These are phyloP conservation scores for Andrena marginata DNA, from an alignment of 2,888 invertebrate species.

Conservation along the genomic window DNA sequence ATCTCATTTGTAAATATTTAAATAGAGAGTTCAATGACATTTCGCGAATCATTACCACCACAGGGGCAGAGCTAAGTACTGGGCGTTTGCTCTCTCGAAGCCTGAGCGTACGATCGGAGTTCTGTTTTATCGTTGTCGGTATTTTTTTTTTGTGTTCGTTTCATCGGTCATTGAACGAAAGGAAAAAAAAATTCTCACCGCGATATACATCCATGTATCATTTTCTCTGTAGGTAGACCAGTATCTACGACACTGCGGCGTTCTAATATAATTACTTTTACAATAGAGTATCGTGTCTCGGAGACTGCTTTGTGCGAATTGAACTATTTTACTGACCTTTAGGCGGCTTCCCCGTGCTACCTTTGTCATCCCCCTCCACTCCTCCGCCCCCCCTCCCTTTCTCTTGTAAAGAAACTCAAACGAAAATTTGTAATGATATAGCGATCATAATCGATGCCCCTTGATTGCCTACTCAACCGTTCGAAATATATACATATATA, in stretches of 20 bases:
- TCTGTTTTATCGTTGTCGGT: neutral
- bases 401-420: constrained; percentile 6
- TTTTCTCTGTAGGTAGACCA: constrained; percentile 28
- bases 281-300: constrained; percentile 37
- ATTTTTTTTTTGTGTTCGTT: constrained; percentile 1
- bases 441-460: constrained; percentile 10
- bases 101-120: constrained; percentile 38
- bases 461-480: no score
- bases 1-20: constrained; percentile 79
- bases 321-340: constrained; percentile 49
- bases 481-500: no score
- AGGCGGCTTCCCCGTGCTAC: constrained; percentile 55
- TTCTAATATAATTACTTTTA: constrained; percentile 54
- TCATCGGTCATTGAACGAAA: constrained; percentile 43
- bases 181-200: constrained; percentile 26
- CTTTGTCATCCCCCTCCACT: constrained; percentile 39
- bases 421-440: neutral
- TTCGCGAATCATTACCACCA: constrained; percentile 42
- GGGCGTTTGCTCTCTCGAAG: constrained; percentile 25
- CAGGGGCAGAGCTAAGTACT: constrained; percentile 2
- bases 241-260: constrained; percentile 40
- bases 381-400: no score
- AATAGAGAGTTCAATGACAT: constrained; percentile 63
- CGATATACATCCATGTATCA: constrained; percentile 21
- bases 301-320: constrained; percentile 50